phyloP scores from a whole-genome alignment of 1,140 invertebrate species.

The Aphaenogaster rudis region DNA sequence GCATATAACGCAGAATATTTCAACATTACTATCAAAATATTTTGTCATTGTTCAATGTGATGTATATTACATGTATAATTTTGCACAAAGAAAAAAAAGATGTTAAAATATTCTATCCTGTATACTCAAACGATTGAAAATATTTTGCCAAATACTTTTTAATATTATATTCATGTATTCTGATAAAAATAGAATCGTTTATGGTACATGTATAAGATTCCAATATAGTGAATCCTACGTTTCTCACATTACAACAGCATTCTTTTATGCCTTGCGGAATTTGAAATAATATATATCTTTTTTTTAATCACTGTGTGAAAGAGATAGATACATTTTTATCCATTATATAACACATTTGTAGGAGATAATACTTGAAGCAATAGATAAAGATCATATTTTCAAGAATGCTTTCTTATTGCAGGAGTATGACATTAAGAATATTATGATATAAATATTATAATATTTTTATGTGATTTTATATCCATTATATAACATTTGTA shows the following conservation, averaged over 20 bases:
- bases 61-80: neutral
- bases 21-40: neutral
- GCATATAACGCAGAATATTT: neutral
- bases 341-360: neutral
- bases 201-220: conserved; percentile 6
- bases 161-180: neutral
- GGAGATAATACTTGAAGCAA: neutral
- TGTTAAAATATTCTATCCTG: neutral
- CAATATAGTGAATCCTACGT: conserved; percentile 67
- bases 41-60: neutral
- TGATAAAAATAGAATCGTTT: neutral
- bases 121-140: neutral
- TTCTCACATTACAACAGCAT: conserved; percentile 29
- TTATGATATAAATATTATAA: no score
- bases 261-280: conserved; percentile 23
- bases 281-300: neutral
- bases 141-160: neutral
- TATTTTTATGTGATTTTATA: neutral
- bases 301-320: neutral
- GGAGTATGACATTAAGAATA: no score
- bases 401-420: no score
- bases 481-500: neutral
- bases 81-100: neutral
- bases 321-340: neutral
- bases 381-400: neutral